Evolutionary conservation across 2,888 invertebrate species (phyloP), one percentile per base, ranked within the genome.

Genomic region (Nudaria mundana): DNA sequence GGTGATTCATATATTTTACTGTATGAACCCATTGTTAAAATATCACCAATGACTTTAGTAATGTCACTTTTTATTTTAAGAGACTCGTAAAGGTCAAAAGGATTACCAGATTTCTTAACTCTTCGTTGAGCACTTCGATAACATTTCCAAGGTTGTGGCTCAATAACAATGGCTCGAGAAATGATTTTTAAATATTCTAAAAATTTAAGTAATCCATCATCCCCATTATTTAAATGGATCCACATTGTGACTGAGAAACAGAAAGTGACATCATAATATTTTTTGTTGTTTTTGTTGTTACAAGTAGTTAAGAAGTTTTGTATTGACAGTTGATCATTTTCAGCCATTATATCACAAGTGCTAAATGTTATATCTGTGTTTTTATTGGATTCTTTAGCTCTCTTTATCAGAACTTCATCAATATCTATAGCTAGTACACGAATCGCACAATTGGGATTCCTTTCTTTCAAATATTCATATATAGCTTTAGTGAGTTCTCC

Each of bases 221-320:
- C 97, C 4, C 95, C 94, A 76, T 94, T 89, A 74, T 97, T 96
- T 14, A 97, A 73, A 78, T 97, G 97, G 63, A 97, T 94, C 97
- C 97, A 97, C 95, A 97, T 95, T 11, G 95, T 94, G 18, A 95
- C 91, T 5, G 96, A 96, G 71, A 96, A 95, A 69, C 94, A 94
- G 73, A 94, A 95, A 32, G 91, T 89, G 2, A 92, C 84, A 79
- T 94, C 92, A 81, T 94, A 95, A 44, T 72, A 84, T 0, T 61
- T 32, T 31, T 79, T 87, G 1, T 81, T 61, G 43, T 72, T 84
- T 0, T 61, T 32, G 30, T 79, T 87, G 1, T 81, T 61, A 46
- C 80, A 55, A 2, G 49, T 52, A 18, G 64, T 42, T 35, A 94
- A 76, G 72, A 90, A 93, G 0, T 75, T 52, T 5, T 74, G 52